These are phyloP conservation scores for Glareola pratincola DNA, from an alignment of 2,113 vertebrate species.

Conservation along the genomic window DNA sequence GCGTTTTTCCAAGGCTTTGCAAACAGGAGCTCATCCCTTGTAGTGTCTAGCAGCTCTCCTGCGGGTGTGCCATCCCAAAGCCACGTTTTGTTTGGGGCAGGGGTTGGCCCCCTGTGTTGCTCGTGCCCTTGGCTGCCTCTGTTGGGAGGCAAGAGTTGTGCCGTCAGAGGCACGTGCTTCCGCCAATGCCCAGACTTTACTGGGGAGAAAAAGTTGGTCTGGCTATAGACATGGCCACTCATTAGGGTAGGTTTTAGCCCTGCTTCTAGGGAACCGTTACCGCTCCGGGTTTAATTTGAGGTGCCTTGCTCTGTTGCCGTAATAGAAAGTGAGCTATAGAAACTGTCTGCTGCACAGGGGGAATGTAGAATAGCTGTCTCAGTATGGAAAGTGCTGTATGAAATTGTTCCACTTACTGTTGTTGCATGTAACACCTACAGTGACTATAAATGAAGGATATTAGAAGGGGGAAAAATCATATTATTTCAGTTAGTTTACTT, in stretches of 20 bases:
- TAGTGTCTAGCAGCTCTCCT: not conserved
- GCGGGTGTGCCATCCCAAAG: not conserved
- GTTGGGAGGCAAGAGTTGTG: not conserved
- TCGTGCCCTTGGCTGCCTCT: not conserved
- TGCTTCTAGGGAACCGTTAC: not conserved
- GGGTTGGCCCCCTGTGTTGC: not conserved
- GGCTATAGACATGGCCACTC: not conserved
- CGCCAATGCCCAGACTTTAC: not conserved
- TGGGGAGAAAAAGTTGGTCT: not conserved
- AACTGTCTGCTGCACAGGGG: not conserved
- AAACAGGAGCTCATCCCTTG: not conserved
- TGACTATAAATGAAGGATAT: not conserved
- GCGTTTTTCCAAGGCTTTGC: not conserved
- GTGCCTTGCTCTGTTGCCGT: not conserved
- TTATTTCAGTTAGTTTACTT: slow-evolving; percentile 16
- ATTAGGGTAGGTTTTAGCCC: not conserved
- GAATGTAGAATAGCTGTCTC: not conserved
- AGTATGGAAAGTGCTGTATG: not conserved
- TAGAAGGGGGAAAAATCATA: not conserved
- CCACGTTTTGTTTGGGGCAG: rapidly evolving
- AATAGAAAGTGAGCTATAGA: not conserved
- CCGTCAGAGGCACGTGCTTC: not conserved
- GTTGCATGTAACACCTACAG: not conserved
- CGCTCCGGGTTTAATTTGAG: not conserved
- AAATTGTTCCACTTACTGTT: not conserved